phyloP scores from a whole-genome alignment of 2,113 vertebrate genomes.

The Callospermophilus lateralis region DNA sequence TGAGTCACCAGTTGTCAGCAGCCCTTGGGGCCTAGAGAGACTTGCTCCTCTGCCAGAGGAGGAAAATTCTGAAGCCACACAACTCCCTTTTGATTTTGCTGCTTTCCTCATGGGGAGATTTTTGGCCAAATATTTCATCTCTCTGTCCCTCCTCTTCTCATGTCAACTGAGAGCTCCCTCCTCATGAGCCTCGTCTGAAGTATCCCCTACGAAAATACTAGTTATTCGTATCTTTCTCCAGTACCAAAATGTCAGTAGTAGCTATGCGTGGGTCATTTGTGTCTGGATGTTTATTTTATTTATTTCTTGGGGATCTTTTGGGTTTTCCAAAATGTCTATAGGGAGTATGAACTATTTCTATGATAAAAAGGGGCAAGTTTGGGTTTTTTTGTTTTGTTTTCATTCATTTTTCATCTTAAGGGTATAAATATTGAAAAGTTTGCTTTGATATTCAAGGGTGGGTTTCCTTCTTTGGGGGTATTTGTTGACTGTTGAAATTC shows the following conservation, averaged over 20 bases:
- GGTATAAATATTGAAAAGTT: not conserved
- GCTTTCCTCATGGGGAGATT: not conserved
- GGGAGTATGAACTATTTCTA: not conserved
- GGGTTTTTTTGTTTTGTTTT: not conserved
- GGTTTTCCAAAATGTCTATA: constrained; percentile 38
- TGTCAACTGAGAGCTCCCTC: not conserved
- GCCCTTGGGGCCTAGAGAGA: not conserved
- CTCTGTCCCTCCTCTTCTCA: not conserved
- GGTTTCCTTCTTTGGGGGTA: not conserved
- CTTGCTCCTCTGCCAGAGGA: not conserved
- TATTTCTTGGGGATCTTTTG: not conserved
- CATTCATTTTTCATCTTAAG: not conserved
- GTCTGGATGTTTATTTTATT: not conserved
- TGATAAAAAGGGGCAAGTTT: not conserved
- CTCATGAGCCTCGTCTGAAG: not conserved
- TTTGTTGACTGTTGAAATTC: not conserved
- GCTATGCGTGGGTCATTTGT: not conserved
- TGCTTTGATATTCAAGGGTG: not conserved
- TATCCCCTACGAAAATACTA: not conserved
- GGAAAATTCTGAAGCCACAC: not conserved
- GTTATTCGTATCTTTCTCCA: not conserved
- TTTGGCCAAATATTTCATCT: constrained; percentile 41
- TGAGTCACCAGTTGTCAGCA: not conserved
- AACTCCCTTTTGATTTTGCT: not conserved
- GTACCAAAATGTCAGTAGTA: not conserved